Conservation (phyloP, 2,888 invertebrate genomes). For the Carabus problematicus region DNA sequence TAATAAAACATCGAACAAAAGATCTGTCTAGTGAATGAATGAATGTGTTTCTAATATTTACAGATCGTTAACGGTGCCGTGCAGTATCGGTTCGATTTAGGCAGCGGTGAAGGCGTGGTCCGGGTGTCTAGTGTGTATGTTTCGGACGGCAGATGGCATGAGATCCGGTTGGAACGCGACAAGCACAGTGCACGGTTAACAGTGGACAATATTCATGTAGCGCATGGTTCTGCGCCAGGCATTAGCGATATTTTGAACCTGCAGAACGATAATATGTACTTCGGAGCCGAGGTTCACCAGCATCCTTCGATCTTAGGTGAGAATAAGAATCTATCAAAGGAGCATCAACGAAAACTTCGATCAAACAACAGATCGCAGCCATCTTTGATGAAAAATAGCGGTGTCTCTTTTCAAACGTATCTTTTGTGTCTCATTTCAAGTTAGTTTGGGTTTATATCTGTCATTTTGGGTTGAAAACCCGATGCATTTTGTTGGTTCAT, state of each 20-base stretch:
- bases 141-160: conserved; percentile 88
- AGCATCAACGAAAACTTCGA: no score
- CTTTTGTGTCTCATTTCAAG: no score
- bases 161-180: conserved; percentile 78
- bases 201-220: conserved; percentile 77
- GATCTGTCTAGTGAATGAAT: no score
- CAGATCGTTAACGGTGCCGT: conserved; percentile 81
- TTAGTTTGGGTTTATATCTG: no score
- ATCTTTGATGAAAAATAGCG: no score
- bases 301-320: conserved; percentile 73
- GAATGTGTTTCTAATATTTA: no score
- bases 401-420: no score
- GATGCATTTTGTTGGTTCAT: no score
- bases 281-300: conserved; percentile 83
- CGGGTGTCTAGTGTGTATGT: conserved; percentile 77
- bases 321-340: no score
- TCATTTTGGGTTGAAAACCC: no score
- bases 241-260: conserved; percentile 84
- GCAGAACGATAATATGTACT: conserved; percentile 80
- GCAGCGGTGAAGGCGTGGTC: conserved; percentile 87
- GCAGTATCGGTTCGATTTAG: conserved; percentile 91
- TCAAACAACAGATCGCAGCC: no score
- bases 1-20: no score
- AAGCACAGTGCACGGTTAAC: conserved; percentile 80
- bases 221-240: conserved; percentile 81